A percentile compares a stretch with the other conserved stretches of the same genome.
These are phyloP conservation scores for Morpho achilles DNA, from an alignment of 2,888 invertebrate species.

Conservation along the genomic window DNA sequence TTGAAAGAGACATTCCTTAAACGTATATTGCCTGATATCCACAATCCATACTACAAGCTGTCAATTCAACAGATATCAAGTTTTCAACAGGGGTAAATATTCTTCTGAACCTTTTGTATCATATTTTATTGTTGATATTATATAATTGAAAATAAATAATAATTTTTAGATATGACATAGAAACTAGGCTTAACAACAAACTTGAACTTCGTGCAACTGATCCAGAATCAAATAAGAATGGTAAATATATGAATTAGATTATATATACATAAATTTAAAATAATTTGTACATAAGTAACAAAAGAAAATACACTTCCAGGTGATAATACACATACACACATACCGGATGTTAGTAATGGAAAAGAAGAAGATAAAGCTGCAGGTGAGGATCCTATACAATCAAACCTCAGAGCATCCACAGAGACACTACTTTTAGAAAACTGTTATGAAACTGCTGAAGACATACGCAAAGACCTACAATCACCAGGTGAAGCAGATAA, in stretches of 20 bases:
- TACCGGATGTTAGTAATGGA: constrained; percentile 28
- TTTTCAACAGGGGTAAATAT: constrained; percentile 53
- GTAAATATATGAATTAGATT: constrained; percentile 29
- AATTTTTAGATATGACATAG: constrained; percentile 49
- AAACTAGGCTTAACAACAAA: constrained; percentile 45
- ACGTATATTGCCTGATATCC: constrained; percentile 64
- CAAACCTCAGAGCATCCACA: constrained; percentile 57
- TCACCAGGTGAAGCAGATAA: constrained; percentile 32
- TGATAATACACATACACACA: too few relatives aligned
- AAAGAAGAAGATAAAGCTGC: constrained; percentile 38
- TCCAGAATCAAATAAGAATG: constrained; percentile 43
- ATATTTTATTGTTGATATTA: too few relatives aligned
- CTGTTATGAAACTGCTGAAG: constrained; percentile 53
- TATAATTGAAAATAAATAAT: neutral
- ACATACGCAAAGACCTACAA: constrained; percentile 47
- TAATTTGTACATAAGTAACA: too few relatives aligned
- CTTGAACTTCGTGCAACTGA: constrained; percentile 43
- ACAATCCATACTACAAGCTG: constrained; percentile 66
- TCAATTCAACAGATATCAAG: constrained; percentile 52
- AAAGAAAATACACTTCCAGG: too few relatives aligned
- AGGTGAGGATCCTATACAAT: constrained; percentile 58
- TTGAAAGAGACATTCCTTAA: constrained; percentile 71
- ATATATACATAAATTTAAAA: too few relatives aligned
- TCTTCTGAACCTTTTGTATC: too few relatives aligned
- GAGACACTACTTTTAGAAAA: constrained; percentile 58